Evolutionary conservation across 2,797 vertebrate genomes (phyloP).

Genomic region (Heteromormyrus szaboi): DNA sequence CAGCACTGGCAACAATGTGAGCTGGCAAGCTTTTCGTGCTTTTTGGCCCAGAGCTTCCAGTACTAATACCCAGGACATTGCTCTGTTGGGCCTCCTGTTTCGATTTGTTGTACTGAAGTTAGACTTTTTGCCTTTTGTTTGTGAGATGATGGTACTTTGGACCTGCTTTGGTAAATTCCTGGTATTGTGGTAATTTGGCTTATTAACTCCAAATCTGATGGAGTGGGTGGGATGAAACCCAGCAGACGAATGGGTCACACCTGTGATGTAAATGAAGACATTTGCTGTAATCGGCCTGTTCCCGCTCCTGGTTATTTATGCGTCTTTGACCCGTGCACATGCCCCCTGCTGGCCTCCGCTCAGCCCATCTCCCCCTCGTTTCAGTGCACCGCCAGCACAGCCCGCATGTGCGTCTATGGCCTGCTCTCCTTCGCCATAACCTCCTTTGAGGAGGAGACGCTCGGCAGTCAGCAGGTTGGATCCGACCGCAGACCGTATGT

Average conservation of each 20-base stretch:
- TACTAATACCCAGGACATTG: background rate
- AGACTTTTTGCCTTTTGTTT: background rate
- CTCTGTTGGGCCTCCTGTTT: background rate
- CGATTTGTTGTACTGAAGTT: background rate
- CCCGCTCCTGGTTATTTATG: background rate
- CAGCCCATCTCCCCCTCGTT: conserved; percentile 1
- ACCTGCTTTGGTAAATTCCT: background rate
- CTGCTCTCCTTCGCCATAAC: conserved; percentile 91
- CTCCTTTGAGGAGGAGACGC: conserved; percentile 81
- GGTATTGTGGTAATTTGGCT: background rate
- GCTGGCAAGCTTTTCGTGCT: background rate
- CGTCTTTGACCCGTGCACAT: background rate
- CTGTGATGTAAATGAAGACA: background rate
- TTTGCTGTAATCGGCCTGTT: background rate
- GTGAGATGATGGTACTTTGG: background rate
- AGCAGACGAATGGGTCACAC: background rate
- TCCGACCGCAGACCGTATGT: background rate
- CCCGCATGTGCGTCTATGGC: conserved; percentile 89
- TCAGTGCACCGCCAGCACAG: conserved; percentile 90
- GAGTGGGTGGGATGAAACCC: background rate
- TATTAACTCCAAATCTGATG: background rate
- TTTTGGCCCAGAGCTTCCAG: background rate
- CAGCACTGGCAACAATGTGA: conserved; percentile 84
- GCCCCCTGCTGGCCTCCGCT: background rate
- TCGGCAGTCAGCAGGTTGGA: conserved; percentile 84